Percentiles rank a stretch among this genome's conserved stretches.
Conservation (phyloP, 2,797 vertebrate species). For the Sus cebifrons region DNA sequence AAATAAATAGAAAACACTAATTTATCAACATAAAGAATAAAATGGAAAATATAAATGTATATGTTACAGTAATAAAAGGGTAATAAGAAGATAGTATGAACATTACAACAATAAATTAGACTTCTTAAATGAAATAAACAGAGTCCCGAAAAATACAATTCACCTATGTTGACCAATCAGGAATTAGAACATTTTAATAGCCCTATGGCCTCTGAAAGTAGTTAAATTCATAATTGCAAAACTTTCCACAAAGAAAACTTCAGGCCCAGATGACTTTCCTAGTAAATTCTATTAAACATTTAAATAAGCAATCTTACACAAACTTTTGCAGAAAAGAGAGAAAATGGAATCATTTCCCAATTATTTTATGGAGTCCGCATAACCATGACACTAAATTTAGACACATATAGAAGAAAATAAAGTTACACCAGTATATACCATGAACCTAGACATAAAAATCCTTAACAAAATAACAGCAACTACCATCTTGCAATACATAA, state of each 20-base stretch:
- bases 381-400: not conserved
- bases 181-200: not conserved
- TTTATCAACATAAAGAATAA: constrained; percentile 35
- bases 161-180: not conserved
- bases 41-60: not conserved
- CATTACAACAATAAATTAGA: not conserved
- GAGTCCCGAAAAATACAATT: not conserved
- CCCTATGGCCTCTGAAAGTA: not conserved
- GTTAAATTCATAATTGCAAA: not conserved
- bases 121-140: not conserved
- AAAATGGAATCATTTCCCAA: not conserved
- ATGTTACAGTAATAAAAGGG: not conserved
- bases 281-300: not conserved
- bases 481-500: not conserved
- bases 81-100: not conserved
- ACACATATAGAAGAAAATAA: not conserved
- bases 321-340: constrained; percentile 2
- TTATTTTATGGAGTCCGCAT: not conserved
- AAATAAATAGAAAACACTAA: not conserved
- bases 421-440: not conserved
- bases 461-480: not conserved
- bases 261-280: not conserved
- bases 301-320: not conserved
- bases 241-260: not conserved
- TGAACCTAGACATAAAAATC: not conserved